Base-by-base conservation (phyloP, 2,888 invertebrate species). In the Phengaris alcon region DNA sequence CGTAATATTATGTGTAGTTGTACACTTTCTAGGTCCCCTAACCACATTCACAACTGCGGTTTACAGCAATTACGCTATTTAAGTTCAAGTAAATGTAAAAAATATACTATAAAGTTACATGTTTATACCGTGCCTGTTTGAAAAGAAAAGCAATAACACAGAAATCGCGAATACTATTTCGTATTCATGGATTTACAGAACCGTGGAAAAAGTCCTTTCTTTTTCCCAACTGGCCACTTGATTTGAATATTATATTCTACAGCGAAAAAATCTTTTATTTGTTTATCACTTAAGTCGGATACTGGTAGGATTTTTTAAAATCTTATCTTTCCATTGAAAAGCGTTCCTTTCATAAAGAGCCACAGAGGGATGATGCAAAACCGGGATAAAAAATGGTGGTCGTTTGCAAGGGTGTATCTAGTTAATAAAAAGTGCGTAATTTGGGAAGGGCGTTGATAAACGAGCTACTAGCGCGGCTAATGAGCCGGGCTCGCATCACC, bases 361-460 rank as follows among this genome's bases (percentile, higher is more conserved):
- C 35, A 10, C 10, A 35, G 22, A 64, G 64, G 64, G 35, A 76
- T 74, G 74, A 76, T 75, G 80, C 76, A 78, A 78, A 79, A 79
- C 77, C 78, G 79, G 75, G 79, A 79, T 80, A 86, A 90, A 89
- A 91, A 91, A 90, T 90, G 84, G 84, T 87, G 79, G 85, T 90
- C 90, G 87, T 91, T 90, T 88, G 85, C 80, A 83, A 82, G 81
- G 83, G 86, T 88, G 87, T 85, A 88, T 90, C 90, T 89, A 90
- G 88, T 89, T 90, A 90, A 90, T 91, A 92, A 91, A 90, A 88
- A 82, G 81, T 83, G 81, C 83, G 86, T 87, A 87, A 86, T 87
- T 86, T 84, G 82, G 85, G 82, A 83, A 84, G 87, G 88, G 88
- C 83, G 86, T 84, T 91, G 90, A 93, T 88, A 93, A 91, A 91